phyloP scores from a whole-genome alignment of 2,113 vertebrate species.

The Entosphenus tridentatus region DNA sequence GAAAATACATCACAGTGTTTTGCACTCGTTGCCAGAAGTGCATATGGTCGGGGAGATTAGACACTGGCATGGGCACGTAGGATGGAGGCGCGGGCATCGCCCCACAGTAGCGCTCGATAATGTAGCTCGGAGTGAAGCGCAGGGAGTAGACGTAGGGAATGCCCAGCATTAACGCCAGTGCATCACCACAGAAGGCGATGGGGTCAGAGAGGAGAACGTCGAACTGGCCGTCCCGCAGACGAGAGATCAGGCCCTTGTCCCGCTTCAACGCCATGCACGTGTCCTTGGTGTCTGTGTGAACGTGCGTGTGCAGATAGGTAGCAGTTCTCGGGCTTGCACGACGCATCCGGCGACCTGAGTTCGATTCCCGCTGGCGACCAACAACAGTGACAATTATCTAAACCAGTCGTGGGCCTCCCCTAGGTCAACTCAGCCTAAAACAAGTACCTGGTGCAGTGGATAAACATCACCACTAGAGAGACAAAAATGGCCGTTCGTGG shows the following conservation, averaged over 20 bases:
- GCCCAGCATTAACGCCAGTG: constrained; percentile 25
- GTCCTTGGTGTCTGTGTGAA: constrained; percentile 7
- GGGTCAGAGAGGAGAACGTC: constrained; percentile 26
- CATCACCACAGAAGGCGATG: constrained; percentile 22
- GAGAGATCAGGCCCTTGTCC: constrained; percentile 21
- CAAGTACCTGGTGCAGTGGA: too few relatives aligned
- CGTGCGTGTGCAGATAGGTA: too few relatives aligned
- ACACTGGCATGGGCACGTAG: constrained; percentile 21
- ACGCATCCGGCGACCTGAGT: too few relatives aligned
- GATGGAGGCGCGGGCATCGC: constrained; percentile 25
- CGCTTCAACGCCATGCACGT: constrained; percentile 21
- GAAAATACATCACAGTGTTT: constrained; percentile 13
- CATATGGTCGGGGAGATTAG: constrained; percentile 29
- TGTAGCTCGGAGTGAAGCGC: constrained; percentile 26
- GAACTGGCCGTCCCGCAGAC: constrained; percentile 16
- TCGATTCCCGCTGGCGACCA: too few relatives aligned
- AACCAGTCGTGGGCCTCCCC: too few relatives aligned
- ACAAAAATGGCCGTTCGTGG: too few relatives aligned
- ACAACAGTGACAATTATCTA: too few relatives aligned
- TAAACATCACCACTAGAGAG: too few relatives aligned
- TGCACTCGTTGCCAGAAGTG: constrained; percentile 26
- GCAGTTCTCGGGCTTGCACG: too few relatives aligned
- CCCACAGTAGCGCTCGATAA: constrained; percentile 26
- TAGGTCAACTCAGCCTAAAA: too few relatives aligned
- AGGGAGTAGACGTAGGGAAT: constrained; percentile 27